Evolutionary conservation across 2,888 invertebrate genomes (phyloP).

Genomic region (Anthrax anthrax): DNA sequence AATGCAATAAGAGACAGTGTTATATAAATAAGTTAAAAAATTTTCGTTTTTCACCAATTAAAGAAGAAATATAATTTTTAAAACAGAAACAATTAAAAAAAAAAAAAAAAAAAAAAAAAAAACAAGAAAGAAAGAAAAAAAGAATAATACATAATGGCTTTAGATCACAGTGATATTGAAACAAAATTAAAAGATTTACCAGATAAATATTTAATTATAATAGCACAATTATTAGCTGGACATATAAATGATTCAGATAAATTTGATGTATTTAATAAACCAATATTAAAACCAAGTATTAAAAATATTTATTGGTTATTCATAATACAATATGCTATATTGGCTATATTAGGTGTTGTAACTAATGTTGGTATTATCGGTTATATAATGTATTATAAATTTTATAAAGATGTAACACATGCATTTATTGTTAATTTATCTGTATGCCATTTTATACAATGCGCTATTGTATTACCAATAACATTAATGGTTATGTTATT

Average conservation of each 20-base stretch:
- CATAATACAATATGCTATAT: slow-evolving; percentile 44
- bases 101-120: too few species aligned
- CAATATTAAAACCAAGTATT: slow-evolving; percentile 44
- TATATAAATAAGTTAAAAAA: too few species aligned
- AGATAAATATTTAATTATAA: slow-evolving; percentile 27
- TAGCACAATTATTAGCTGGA: slow-evolving; percentile 26
- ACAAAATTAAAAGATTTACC: slow-evolving; percentile 24
- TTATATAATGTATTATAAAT: slow-evolving; percentile 37
- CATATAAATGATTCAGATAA: slow-evolving; percentile 25
- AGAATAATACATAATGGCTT: too few species aligned
- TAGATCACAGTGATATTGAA: slow-evolving; percentile 9
- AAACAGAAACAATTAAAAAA: too few species aligned
- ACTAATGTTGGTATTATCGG: slow-evolving; percentile 45
- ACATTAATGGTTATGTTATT: slow-evolving; percentile 51
- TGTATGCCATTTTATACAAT: slow-evolving; percentile 50
- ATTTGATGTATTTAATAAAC: slow-evolving; percentile 39
- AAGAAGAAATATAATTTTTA: too few species aligned
- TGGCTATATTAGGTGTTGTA: slow-evolving; percentile 41
- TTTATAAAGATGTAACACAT: slow-evolving; percentile 49
- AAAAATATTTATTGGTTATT: slow-evolving; percentile 44
- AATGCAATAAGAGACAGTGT: too few species aligned
- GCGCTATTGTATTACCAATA: slow-evolving; percentile 50
- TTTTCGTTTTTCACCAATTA: too few species aligned
- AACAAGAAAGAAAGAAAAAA: too few species aligned
- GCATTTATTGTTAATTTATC: slow-evolving; percentile 52